A percentile compares a stretch with the other conserved stretches of the same genome.
Conservation (phyloP, 2,888 invertebrate genomes). For the Sphecodes monilicornis region DNA sequence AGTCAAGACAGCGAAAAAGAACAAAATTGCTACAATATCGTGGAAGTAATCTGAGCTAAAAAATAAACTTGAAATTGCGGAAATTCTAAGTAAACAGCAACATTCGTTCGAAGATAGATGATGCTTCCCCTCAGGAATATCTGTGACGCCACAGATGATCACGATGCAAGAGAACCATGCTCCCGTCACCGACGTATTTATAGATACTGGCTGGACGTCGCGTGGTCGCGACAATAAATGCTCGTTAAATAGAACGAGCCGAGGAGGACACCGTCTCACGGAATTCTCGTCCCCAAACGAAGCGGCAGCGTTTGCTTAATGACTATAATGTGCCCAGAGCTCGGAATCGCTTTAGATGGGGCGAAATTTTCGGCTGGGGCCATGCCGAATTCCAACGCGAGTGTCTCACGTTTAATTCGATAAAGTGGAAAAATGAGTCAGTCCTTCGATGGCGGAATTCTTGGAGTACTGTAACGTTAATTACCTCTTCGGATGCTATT, state of each 20-base stretch:
- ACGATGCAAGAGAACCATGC: slow-evolving; percentile 27
- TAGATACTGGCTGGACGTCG: slow-evolving; percentile 54
- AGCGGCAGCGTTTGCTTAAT: slow-evolving; percentile 52
- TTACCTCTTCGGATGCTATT: neutral
- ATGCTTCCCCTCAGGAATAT: slow-evolving; percentile 3
- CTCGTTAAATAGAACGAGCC: slow-evolving; percentile 58
- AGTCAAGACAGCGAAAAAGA: no score
- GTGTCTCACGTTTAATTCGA: neutral
- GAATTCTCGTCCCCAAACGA: slow-evolving; percentile 45
- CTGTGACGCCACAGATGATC: slow-evolving; percentile 19
- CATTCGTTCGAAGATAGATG: neutral
- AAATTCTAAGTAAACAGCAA: no score
- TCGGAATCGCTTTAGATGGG: neutral
- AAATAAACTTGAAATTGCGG: no score
- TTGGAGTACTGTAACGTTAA: neutral
- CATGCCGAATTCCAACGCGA: slow-evolving; percentile 2
- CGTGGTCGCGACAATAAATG: slow-evolving; percentile 54
- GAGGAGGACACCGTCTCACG: slow-evolving; percentile 25
- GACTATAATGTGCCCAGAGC: slow-evolving; percentile 19
- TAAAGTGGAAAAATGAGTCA: neutral
- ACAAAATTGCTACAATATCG: no score
- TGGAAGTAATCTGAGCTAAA: no score
- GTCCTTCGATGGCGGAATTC: neutral
- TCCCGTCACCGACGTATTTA: slow-evolving; percentile 47
- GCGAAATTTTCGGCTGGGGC: neutral